Conservation (phyloP, 2,888 invertebrate species). For the Cremastobaeus sp. region DNA sequence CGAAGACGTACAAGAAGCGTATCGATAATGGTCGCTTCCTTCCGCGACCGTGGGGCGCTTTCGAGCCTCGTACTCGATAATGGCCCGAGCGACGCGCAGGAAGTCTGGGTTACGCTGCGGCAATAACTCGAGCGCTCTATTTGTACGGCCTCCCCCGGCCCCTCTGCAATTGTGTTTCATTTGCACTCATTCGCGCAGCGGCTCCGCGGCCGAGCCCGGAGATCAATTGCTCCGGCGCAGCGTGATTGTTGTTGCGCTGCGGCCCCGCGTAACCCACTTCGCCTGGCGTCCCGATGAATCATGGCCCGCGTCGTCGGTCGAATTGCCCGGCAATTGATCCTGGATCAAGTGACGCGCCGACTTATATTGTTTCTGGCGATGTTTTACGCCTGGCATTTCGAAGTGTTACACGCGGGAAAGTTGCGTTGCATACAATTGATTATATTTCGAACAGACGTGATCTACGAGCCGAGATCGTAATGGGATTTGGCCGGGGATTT, state of each 20-base stretch:
- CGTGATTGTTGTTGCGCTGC: slow-evolving; percentile 25
- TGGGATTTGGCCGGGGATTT: slow-evolving; percentile 35
- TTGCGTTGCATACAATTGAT: slow-evolving; percentile 52
- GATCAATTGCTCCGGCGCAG: slow-evolving; percentile 35
- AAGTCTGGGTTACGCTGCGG: too few species aligned
- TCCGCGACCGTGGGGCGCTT: too few species aligned
- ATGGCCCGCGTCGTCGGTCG: slow-evolving; percentile 17
- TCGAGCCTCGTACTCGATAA: too few species aligned
- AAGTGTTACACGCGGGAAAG: slow-evolving; percentile 55
- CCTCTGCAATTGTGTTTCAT: slow-evolving; percentile 65
- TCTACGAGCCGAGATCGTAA: slow-evolving; percentile 40
- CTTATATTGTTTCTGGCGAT: slow-evolving; percentile 40
- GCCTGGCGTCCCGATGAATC: slow-evolving; percentile 8
- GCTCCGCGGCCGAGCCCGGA: slow-evolving; percentile 23
- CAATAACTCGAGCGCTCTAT: too few species aligned
- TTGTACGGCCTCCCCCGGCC: too few species aligned
- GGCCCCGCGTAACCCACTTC: slow-evolving; percentile 20
- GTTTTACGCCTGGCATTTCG: slow-evolving; percentile 40
- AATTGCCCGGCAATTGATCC: slow-evolving; percentile 46
- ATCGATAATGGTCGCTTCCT: too few species aligned
- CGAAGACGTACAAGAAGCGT: too few species aligned
- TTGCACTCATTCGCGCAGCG: slow-evolving; percentile 52
- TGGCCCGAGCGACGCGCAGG: too few species aligned
- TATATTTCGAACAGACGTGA: slow-evolving; percentile 39
- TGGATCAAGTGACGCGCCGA: slow-evolving; percentile 37